phyloP scores from a whole-genome alignment of 2,113 vertebrate genomes.

The Puma concolor region DNA sequence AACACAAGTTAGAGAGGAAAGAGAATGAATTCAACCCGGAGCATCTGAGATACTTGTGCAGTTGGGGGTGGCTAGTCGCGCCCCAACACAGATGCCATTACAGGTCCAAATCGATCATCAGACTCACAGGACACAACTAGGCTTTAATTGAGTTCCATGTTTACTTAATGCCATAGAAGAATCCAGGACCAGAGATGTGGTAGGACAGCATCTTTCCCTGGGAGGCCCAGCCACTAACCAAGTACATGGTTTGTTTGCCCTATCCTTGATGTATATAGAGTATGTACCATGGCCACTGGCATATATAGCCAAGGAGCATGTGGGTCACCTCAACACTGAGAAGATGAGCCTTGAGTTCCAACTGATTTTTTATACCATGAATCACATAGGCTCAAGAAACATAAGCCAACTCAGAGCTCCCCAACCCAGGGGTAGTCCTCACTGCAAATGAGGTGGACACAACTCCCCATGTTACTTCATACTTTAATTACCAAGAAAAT shows the following conservation, averaged over 20 bases:
- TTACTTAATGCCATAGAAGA: not conserved
- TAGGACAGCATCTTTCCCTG: not conserved
- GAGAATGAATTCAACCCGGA: not conserved
- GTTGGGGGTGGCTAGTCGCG: not conserved
- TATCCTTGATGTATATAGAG: not conserved
- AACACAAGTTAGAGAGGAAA: not conserved
- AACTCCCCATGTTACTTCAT: not conserved
- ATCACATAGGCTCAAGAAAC: not conserved
- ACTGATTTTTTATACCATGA: not conserved
- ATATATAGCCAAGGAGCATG: not conserved
- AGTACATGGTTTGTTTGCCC: not conserved
- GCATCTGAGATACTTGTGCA: not conserved
- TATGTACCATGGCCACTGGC: not conserved
- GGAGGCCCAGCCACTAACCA: not conserved
- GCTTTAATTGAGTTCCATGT: not conserved
- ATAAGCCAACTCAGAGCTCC: not conserved
- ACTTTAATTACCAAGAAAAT: not conserved
- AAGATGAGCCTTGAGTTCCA: not conserved
- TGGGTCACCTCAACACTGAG: not conserved
- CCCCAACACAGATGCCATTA: not conserved
- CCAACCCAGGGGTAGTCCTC: not conserved
- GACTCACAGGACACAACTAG: not conserved
- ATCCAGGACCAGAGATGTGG: not conserved
- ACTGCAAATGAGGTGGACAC: not conserved
- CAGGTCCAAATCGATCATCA: not conserved